These are phyloP conservation scores for Hemibagrus wyckioides DNA, from an alignment of 2,113 vertebrate genomes.

Conservation along the genomic window DNA sequence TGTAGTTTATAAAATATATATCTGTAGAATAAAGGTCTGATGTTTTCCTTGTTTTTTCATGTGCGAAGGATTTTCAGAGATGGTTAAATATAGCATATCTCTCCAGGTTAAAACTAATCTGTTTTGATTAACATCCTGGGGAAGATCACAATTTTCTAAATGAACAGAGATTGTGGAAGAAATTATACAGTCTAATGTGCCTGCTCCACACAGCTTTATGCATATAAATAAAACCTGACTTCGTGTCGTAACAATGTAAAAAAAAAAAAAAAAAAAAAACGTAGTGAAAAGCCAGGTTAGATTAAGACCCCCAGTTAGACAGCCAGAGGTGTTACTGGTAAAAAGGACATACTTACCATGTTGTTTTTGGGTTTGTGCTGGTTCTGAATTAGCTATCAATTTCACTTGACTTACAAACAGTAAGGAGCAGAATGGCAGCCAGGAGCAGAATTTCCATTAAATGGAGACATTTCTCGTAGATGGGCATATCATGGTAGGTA, in stretches of 20 bases:
- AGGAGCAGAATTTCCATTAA: background rate
- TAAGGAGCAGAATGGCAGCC: too few relatives aligned
- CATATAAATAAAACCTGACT: conserved; percentile 9
- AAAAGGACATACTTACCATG: background rate
- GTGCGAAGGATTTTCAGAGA: conserved; percentile 24
- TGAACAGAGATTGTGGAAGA: conserved; percentile 49
- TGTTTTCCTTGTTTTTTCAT: background rate
- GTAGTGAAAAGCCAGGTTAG: background rate
- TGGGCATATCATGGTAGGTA: background rate
- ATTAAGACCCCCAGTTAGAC: background rate
- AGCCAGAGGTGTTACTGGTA: background rate
- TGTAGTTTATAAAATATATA: conserved; percentile 17
- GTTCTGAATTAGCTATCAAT: background rate
- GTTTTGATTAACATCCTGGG: conserved; percentile 52
- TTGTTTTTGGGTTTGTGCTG: background rate
- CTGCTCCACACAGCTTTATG: background rate
- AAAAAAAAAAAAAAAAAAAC: background rate
- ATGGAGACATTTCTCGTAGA: background rate
- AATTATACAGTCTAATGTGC: conserved; percentile 58
- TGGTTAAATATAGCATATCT: conserved; percentile 3
- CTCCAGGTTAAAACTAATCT: conserved; percentile 49
- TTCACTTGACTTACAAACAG: background rate
- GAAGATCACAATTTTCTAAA: conserved; percentile 54
- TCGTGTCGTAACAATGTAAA: background rate
- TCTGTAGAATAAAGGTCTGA: background rate